Evolutionary conservation across 2,888 invertebrate species (phyloP), one percentile per base, ranked within the genome.

Genomic region (Eilema depressum): DNA sequence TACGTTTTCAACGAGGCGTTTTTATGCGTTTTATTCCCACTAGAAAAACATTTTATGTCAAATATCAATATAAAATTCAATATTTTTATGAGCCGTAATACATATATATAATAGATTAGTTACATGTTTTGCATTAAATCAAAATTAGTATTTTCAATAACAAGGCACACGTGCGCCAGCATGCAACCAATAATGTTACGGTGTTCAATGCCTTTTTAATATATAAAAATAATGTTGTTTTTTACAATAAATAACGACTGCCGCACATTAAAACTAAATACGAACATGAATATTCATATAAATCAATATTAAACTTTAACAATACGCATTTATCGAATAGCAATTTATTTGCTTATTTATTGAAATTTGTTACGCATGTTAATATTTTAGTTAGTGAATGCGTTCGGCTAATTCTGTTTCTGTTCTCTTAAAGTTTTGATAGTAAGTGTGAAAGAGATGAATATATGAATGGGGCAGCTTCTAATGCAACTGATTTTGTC

Each of bases 311-410:
- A 90, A 85, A 86, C 86, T 87, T 80, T 89, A 91, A 94, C 93
- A 93, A 93, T 92, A 85, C 83, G 81, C 90, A 90, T 93, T 91
- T 94, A 95, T 94, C 90, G 93, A 86, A 88, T 89, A 87, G 89
- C 93, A 92, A 95, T 94, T 93, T 94, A 95, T 93, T 93, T 92
- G 92, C 91, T 92, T 93, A 93, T 94, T 94, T 94, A 93, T 93
- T 92, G 90, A 92, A 95, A 95, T 95, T 94, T 93, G 94, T 93
- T 91, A 92, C 91, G 93, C 93, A 86, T 88, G 89, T 88, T 90
- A 89, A 88, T 88, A 87, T 85, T 85, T 90, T 89, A 85, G 88
- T 87, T 87, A 85, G 83, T 84, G 80, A 80, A 85, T 80, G 84
- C 82, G 73, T 85, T 84, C 76, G 69, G 80, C 82, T 85, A 86